Evolutionary conservation across 2,888 invertebrate genomes (phyloP), one percentile per base, ranked within the genome.

Genomic region (Barypeithes pellucidus): DNA sequence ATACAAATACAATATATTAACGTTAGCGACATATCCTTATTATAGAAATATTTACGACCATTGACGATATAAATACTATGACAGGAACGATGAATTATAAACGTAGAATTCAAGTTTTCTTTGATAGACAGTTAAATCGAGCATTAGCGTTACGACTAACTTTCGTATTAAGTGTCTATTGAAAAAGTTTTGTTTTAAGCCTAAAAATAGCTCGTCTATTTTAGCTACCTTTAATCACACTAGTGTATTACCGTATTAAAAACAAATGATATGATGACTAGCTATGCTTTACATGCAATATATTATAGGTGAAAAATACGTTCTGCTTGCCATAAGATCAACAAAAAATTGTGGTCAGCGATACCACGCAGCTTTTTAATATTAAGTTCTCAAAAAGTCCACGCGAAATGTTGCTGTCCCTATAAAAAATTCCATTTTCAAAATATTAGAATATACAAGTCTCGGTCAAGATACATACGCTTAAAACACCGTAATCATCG

Each of bases 1-100:
- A 71, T 61, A 20, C 60, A 62, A 77, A 77, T 75, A 73, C 73
- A 72, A 73, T 77, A 77, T 76, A 73, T 75, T 33, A 59, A 45
- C 70, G 66, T 71, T 68, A 68, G 75, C 73, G 75, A 78, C 76
- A 78, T 77, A 76, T 76, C 75, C 72, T 67, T 36, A 43, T 71
- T 68, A 68, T 39, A 22, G 39, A 39, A 52, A 33, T 66, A 61
- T 14, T 67, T 45, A 16, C 54, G 54, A 57, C 11, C 7, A 33
- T 16, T 16, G 54, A 57, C 54, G 33, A 57, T 9, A 29, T 33
- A 20, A 9, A 29, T 33, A 20, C 2, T 14, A 24, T 29, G 29
- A 52, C 14, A 5, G 7, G 11, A 45, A 45, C 63, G 62, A 62
- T 14, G 9, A 16, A 16, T 33, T 36, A 24, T 12, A 36, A 18